Evolutionary conservation across 2,797 vertebrate species (phyloP).

Genomic region (Capromys pilorides): DNA sequence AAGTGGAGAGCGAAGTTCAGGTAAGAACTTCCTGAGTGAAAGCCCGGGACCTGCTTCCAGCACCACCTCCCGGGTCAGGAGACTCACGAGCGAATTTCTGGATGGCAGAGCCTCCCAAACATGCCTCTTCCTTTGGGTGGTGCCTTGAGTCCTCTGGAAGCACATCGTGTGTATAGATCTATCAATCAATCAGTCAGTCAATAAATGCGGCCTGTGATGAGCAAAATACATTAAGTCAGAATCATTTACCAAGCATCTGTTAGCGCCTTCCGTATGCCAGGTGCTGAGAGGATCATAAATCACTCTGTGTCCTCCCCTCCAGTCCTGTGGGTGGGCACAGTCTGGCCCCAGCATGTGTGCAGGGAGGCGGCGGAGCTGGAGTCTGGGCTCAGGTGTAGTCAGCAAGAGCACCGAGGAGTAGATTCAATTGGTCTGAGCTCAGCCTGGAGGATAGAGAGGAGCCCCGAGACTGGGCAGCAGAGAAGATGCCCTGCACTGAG

Average conservation of each 20-base stretch:
- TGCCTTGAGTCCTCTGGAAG: not conserved
- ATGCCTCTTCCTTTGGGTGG: not conserved
- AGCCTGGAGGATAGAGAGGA: not conserved
- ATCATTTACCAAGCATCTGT: not conserved
- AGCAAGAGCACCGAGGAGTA: rapidly evolving
- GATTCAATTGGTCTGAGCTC: not conserved
- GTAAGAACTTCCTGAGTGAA: not conserved
- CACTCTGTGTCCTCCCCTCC: not conserved
- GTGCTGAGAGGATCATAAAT: not conserved
- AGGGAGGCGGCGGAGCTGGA: not conserved
- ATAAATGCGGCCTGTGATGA: constrained; percentile 12
- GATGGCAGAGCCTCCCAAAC: not conserved
- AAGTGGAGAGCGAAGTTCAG: not conserved
- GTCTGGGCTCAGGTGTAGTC: not conserved
- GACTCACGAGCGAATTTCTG: not conserved
- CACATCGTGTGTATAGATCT: not conserved
- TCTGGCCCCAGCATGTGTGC: rapidly evolving
- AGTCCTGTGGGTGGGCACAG: not conserved
- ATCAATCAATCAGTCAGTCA: not conserved
- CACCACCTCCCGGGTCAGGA: not conserved
- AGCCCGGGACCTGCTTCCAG: not conserved
- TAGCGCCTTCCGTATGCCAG: not conserved
- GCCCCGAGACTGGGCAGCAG: not conserved
- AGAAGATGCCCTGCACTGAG: not conserved
- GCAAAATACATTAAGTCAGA: not conserved